Conservation (phyloP, 2,797 vertebrate species). For the Bradypodion ventrale region DNA sequence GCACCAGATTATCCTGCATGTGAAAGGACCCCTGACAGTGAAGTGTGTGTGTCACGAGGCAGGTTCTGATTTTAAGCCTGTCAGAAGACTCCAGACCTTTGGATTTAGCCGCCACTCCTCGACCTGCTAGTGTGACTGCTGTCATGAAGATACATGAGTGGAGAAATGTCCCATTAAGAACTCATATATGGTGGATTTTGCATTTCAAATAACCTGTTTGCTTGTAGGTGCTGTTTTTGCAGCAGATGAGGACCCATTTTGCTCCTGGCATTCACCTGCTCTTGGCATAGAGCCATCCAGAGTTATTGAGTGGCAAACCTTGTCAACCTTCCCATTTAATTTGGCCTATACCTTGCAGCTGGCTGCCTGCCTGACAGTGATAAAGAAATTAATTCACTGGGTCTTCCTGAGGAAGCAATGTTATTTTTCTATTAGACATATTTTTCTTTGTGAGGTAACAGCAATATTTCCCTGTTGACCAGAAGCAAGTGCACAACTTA, state of each 20-base stretch:
- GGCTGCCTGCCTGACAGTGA: neutral
- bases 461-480: neutral
- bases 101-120: too few relatives aligned
- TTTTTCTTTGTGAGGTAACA: neutral
- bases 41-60: neutral
- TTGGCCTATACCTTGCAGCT: neutral
- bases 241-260: neutral
- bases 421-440: neutral
- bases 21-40: neutral
- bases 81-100: too few relatives aligned
- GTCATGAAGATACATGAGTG: too few relatives aligned
- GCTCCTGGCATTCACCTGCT: neutral
- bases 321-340: neutral
- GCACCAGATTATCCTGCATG: neutral
- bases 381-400: slow-evolving; percentile 14
- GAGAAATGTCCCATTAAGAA: neutral
- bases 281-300: neutral
- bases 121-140: too few relatives aligned
- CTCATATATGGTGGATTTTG: neutral
- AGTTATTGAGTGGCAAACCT: neutral
- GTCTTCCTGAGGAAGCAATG: slow-evolving; percentile 2
- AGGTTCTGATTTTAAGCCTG: too few relatives aligned
- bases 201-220: neutral
- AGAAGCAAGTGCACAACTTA: neutral
- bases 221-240: neutral